A percentile compares a stretch with the other conserved stretches of the same genome.
These are phyloP conservation scores for Chelonus insularis DNA, from an alignment of 1,140 invertebrate genomes.

Conservation along the genomic window DNA sequence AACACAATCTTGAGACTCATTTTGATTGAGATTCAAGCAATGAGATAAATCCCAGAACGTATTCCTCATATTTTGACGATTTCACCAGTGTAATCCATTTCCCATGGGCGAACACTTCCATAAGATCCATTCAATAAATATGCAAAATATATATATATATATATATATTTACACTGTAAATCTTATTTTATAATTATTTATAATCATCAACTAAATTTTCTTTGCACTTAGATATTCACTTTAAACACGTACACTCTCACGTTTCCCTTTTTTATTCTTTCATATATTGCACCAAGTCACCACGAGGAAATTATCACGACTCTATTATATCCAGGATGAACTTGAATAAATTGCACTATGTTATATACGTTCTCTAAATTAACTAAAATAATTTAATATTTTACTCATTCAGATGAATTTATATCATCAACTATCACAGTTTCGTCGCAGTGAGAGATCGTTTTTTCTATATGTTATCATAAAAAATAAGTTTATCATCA, in stretches of 20 bases:
- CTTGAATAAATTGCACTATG: slow-evolving; percentile 13
- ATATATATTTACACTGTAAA: slow-evolving; percentile 1
- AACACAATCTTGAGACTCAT: slow-evolving; percentile 50
- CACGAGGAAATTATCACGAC: too few relatives aligned
- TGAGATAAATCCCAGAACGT: slow-evolving; percentile 41
- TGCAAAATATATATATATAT: slow-evolving; percentile 1
- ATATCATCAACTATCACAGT: too few relatives aligned
- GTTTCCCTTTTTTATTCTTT: too few relatives aligned
- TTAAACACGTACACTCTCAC: too few relatives aligned
- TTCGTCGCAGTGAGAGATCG: too few relatives aligned
- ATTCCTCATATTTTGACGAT: slow-evolving; percentile 57
- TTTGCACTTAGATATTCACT: too few relatives aligned
- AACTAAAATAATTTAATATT: background rate
- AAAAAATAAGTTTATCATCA: too few relatives aligned
- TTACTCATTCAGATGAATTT: too few relatives aligned
- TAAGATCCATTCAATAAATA: background rate
- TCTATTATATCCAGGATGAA: background rate
- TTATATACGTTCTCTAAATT: background rate
- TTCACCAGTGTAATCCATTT: slow-evolving; percentile 23
- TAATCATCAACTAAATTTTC: too few relatives aligned
- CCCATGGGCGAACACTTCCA: background rate
- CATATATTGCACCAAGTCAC: too few relatives aligned
- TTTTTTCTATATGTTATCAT: too few relatives aligned
- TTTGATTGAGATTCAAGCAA: slow-evolving; percentile 43
- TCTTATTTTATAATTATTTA: too few relatives aligned